Percentiles rank a stretch among this genome's conserved stretches.
These are phyloP conservation scores for Harpalus rubripes DNA, from an alignment of 2,888 invertebrate genomes.

Conservation along the genomic window DNA sequence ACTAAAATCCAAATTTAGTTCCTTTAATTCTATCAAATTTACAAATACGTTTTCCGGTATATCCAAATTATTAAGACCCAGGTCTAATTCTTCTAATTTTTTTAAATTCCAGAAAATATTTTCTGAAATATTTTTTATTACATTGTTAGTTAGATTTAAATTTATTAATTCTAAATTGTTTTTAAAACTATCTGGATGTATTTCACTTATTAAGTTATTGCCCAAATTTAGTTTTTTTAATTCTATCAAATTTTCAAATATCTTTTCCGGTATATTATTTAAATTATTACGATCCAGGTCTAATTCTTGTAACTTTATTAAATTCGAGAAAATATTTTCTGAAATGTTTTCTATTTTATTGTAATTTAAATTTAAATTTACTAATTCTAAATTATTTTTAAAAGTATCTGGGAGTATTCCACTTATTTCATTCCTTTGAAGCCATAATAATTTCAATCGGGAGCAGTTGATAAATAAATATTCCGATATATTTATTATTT, in stretches of 20 bases:
- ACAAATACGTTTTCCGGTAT: background rate
- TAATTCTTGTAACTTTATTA: background rate
- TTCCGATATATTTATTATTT: background rate
- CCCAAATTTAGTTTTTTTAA: too few relatives aligned
- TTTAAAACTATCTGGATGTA: too few relatives aligned
- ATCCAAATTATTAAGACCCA: background rate
- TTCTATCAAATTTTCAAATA: too few relatives aligned
- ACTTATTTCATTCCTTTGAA: background rate
- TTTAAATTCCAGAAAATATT: background rate
- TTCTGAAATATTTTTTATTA: background rate
- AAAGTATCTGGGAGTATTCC: background rate
- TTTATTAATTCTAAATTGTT: too few relatives aligned
- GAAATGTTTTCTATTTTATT: background rate
- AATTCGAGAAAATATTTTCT: background rate
- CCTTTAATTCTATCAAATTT: background rate
- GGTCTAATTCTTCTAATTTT: background rate
- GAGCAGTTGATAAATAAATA: background rate
- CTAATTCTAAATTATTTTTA: too few relatives aligned
- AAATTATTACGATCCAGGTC: background rate
- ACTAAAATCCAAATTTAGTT: too few relatives aligned
- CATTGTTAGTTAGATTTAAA: too few relatives aligned
- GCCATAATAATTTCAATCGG: background rate
- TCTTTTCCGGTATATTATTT: background rate
- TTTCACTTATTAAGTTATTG: background rate
- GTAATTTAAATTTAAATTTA: too few relatives aligned